Evolutionary conservation across 2,888 invertebrate species (phyloP).

Genomic region (Melitaea athalia): DNA sequence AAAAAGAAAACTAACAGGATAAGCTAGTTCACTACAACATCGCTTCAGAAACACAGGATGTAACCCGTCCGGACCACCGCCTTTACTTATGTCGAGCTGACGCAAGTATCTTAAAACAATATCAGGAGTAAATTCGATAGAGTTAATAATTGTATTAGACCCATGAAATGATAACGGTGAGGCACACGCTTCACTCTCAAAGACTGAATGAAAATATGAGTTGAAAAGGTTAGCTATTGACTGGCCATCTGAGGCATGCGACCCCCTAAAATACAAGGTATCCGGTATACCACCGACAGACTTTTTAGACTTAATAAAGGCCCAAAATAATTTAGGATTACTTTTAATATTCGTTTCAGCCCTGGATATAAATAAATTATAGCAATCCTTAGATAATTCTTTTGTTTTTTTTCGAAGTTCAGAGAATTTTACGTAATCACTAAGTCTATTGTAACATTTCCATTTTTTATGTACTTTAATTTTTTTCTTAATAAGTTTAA

Average conservation of each 20-base stretch:
- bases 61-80: constrained; percentile 1
- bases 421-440: constrained; percentile 13
- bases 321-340: constrained; percentile 1
- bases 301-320: constrained; percentile 7
- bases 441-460: constrained; percentile 9
- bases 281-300: constrained; percentile 1
- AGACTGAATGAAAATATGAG: neutral
- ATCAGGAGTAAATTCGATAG: neutral
- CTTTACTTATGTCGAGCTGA: neutral
- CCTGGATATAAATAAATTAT: constrained; percentile 1
- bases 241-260: neutral
- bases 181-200: neutral
- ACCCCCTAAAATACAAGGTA: neutral
- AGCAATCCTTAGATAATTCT: neutral
- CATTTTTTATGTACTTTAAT: constrained; percentile 16
- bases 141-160: neutral
- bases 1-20: neutral
- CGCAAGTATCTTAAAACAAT: neutral
- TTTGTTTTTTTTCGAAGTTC: constrained; percentile 6
- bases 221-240: constrained; percentile 8
- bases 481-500: constrained; percentile 13
- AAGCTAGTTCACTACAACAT: neutral
- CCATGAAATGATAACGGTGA: neutral
- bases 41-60: neutral
- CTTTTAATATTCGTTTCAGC: neutral